Evolutionary conservation across 2,113 vertebrate genomes (phyloP).

Genomic region (Canis aureus): DNA sequence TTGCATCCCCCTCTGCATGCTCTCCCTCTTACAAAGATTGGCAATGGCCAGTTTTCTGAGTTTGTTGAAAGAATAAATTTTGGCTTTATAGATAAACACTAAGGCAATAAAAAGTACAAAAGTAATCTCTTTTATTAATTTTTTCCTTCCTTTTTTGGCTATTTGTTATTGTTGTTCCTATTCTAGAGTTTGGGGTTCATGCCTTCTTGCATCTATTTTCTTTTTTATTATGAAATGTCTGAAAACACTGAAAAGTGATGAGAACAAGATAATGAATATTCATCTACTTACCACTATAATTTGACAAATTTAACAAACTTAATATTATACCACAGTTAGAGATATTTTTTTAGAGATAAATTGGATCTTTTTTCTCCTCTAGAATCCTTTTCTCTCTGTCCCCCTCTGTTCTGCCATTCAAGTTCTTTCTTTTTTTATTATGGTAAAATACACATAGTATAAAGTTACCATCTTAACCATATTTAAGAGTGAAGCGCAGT

Average conservation of each 20-base stretch:
- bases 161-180: neutral
- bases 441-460: neutral
- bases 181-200: neutral
- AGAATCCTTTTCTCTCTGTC: neutral
- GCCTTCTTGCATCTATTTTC: slow-evolving; percentile 9
- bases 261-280: neutral
- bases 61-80: neutral
- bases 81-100: slow-evolving; percentile 30
- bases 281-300: neutral
- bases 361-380: neutral
- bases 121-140: slow-evolving; percentile 15
- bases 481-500: neutral
- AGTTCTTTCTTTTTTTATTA: neutral
- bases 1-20: neutral
- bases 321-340: neutral
- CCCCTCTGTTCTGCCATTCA: neutral
- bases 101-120: neutral
- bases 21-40: neutral
- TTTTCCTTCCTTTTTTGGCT: neutral
- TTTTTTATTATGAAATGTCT: slow-evolving; percentile 45
- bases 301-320: neutral
- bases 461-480: neutral
- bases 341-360: neutral
- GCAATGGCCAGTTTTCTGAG: neutral
- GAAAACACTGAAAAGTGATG: slow-evolving; percentile 31